Percentiles rank a stretch among this genome's conserved stretches.
These are phyloP conservation scores for Melanerpes aurifrons DNA, from an alignment of 2,113 vertebrate genomes.

Conservation along the genomic window DNA sequence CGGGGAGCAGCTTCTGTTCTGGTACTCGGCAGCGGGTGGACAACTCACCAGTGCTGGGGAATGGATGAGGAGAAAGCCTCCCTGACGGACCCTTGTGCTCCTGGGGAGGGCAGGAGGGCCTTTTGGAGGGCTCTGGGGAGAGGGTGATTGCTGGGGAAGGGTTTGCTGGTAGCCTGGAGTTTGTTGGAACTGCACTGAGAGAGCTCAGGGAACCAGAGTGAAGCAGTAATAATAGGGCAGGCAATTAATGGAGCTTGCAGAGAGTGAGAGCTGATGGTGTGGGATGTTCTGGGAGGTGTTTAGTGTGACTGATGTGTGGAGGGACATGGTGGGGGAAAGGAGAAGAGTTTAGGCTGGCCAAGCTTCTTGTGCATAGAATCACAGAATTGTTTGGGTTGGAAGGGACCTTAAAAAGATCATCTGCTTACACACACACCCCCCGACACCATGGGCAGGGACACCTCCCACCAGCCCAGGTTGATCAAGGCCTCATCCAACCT, in stretches of 20 bases:
- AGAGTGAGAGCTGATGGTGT: neutral
- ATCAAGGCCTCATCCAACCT: too few relatives aligned
- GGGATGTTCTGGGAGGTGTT: neutral
- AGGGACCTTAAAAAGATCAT: too few relatives aligned
- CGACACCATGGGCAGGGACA: too few relatives aligned
- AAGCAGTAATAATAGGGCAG: neutral
- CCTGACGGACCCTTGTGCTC: rapidly evolving
- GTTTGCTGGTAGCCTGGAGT: neutral
- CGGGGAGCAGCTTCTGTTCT: neutral
- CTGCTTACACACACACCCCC: too few relatives aligned
- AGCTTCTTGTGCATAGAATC: neutral
- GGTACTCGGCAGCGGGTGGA: neutral
- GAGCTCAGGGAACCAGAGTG: rapidly evolving
- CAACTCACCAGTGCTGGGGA: neutral
- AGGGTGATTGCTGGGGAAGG: rapidly evolving
- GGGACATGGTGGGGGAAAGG: neutral
- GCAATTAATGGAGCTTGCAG: neutral
- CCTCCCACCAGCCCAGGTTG: too few relatives aligned
- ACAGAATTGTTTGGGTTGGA: too few relatives aligned
- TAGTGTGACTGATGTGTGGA: neutral
- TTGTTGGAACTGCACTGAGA: neutral
- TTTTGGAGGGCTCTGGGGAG: rapidly evolving
- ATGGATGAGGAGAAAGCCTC: neutral
- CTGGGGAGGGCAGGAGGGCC: neutral
- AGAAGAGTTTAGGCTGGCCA: neutral